Percentiles rank a stretch among this genome's conserved stretches.
Conservation (phyloP, 2,888 invertebrate species). For the Amiota communis region DNA sequence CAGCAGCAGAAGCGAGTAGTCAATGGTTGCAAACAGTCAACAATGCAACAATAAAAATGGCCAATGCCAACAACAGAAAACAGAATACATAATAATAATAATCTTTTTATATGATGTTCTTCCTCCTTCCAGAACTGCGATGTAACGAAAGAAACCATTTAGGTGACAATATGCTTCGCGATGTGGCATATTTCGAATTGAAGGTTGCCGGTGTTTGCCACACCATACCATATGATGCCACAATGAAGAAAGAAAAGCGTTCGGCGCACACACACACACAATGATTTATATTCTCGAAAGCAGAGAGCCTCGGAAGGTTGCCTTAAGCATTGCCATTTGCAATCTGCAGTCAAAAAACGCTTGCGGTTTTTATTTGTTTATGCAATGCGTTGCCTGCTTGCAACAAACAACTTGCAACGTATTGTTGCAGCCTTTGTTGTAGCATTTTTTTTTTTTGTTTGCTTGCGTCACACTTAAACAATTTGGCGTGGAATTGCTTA, state of each 20-base stretch:
- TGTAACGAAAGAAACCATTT: conserved; percentile 28
- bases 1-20: neutral
- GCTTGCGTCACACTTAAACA: conserved; percentile 33
- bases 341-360: neutral
- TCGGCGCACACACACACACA: too few relatives aligned
- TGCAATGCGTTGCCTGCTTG: neutral
- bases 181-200: neutral
- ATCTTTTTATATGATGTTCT: conserved; percentile 41
- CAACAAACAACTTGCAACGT: conserved; percentile 1
- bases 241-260: too few relatives aligned
- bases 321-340: too few relatives aligned
- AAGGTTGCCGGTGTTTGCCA: neutral
- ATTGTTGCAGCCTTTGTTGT: neutral
- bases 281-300: too few relatives aligned
- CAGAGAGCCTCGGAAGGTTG: too few relatives aligned
- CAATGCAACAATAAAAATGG: neutral
- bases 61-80: conserved; percentile 19
- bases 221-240: neutral
- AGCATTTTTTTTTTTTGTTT: neutral
- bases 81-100: neutral
- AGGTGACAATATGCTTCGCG: conserved; percentile 36
- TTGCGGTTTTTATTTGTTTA: neutral
- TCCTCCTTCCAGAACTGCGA: conserved; percentile 28
- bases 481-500: conserved; percentile 49
- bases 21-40: conserved; percentile 41